phyloP scores from a whole-genome alignment of 2,888 invertebrate genomes.

The Pheosia tremula region DNA sequence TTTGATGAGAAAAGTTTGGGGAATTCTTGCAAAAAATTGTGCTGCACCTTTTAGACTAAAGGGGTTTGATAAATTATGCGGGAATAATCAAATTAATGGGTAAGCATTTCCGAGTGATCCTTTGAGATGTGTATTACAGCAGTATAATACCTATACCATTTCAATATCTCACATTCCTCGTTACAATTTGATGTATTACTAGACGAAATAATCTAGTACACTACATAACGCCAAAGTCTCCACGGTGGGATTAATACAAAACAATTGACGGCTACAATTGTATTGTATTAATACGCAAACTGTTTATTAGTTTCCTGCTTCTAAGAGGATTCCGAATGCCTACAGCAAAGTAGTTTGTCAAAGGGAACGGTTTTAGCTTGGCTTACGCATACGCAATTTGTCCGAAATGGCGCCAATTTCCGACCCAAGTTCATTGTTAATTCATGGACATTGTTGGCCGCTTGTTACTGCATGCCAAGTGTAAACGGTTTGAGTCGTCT shows the following conservation, averaged over 20 bases:
- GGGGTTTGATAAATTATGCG: constrained; percentile 58
- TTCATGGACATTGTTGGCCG: constrained; percentile 65
- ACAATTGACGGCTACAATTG: not conserved
- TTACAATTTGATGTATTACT: not conserved
- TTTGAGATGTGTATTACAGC: too few species aligned
- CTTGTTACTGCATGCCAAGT: constrained; percentile 54
- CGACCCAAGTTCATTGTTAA: constrained; percentile 65
- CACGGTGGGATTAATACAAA: not conserved
- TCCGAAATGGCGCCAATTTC: constrained; percentile 56
- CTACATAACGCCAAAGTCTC: not conserved
- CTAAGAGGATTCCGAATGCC: constrained; percentile 38
- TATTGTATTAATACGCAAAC: constrained; percentile 24
- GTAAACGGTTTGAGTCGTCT: constrained; percentile 50
- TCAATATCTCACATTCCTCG: not conserved
- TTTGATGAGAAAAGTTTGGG: constrained; percentile 72
- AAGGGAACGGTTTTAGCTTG: constrained; percentile 38
- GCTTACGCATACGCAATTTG: constrained; percentile 55
- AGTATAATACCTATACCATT: too few species aligned
- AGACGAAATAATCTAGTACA: too few species aligned
- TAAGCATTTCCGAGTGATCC: too few species aligned
- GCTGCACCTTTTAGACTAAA: constrained; percentile 61
- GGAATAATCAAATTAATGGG: constrained; percentile 54
- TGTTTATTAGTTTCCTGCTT: constrained; percentile 45
- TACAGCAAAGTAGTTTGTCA: constrained; percentile 49
- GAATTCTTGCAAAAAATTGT: constrained; percentile 68